Conservation (phyloP, 2,888 invertebrate species). For the Scrobipalpa atriplicella region DNA sequence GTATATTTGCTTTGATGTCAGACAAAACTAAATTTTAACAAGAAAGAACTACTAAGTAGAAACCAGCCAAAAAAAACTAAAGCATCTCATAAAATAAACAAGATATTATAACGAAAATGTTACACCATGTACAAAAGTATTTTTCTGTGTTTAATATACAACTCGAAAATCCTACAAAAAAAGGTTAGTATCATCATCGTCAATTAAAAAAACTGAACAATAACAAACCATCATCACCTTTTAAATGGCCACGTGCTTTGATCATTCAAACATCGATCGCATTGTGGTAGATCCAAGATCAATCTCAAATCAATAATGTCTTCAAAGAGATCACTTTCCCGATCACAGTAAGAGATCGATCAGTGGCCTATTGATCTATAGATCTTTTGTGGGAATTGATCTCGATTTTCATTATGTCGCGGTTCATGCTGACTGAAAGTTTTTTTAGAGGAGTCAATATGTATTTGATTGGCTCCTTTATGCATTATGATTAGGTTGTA, state of each 20-base stretch:
- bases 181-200: no score
- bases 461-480: conserved; percentile 46
- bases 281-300: conserved; percentile 47
- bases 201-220: no score
- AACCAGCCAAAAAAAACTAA: no score
- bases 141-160: not conserved
- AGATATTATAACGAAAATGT: no score
- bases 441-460: conserved; percentile 46
- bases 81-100: no score
- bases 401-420: conserved; percentile 66
- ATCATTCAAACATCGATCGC: conserved; percentile 38
- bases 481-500: conserved; percentile 47
- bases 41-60: no score
- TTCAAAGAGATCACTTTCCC: conserved; percentile 71
- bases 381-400: conserved; percentile 78
- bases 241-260: conserved; percentile 15
- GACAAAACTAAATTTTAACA: no score
- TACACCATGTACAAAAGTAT: not conserved
- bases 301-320: conserved; percentile 78
- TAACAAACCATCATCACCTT: conserved; percentile 12
- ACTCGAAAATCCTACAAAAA: not conserved
- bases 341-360: conserved; percentile 77
- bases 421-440: conserved; percentile 47
- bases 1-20: no score
- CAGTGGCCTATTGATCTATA: conserved; percentile 73